Conservation (phyloP, 2,113 vertebrate genomes). For the Thalassoma bifasciatum region DNA sequence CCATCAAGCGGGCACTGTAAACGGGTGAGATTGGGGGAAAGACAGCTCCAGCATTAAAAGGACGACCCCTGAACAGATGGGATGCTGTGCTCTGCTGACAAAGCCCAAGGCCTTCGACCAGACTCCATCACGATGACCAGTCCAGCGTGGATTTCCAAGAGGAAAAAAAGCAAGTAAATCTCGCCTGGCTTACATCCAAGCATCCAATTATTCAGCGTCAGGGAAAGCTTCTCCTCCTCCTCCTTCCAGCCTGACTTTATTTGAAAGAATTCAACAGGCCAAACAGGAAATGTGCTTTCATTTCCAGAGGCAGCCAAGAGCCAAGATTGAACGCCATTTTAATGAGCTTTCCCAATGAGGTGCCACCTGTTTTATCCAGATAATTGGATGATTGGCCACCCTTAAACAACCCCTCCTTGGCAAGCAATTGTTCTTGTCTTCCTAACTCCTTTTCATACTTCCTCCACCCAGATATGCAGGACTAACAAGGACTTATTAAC, state of each 20-base stretch:
- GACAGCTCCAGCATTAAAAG: conserved; percentile 54
- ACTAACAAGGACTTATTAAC: conserved; percentile 12
- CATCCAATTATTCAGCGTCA: conserved; percentile 64
- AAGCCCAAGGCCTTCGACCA: conserved; percentile 57
- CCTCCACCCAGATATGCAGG: neutral
- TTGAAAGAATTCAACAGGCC: conserved; percentile 59
- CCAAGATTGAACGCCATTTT: conserved; percentile 70
- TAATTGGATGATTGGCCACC: conserved; percentile 80
- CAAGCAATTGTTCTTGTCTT: conserved; percentile 35
- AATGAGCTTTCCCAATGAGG: conserved; percentile 79
- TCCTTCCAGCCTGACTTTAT: conserved; percentile 46
- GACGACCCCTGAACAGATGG: conserved; percentile 67
- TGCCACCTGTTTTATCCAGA: conserved; percentile 80
- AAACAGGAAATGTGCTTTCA: conserved; percentile 70
- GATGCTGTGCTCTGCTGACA: conserved; percentile 57
- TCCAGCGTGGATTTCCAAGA: conserved; percentile 43
- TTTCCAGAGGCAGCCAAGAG: conserved; percentile 68
- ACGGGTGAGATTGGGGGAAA: conserved; percentile 52
- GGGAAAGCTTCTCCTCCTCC: conserved; percentile 50
- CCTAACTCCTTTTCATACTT: neutral
- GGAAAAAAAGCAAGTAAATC: conserved; percentile 57
- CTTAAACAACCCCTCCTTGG: conserved; percentile 70
- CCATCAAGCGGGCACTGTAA: conserved; percentile 55
- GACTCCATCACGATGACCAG: conserved; percentile 59
- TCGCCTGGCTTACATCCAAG: conserved; percentile 63